Evolutionary conservation across 2,797 vertebrate species (phyloP), one percentile per base, ranked within the genome.

Genomic region (Pipistrellus nathusii): DNA sequence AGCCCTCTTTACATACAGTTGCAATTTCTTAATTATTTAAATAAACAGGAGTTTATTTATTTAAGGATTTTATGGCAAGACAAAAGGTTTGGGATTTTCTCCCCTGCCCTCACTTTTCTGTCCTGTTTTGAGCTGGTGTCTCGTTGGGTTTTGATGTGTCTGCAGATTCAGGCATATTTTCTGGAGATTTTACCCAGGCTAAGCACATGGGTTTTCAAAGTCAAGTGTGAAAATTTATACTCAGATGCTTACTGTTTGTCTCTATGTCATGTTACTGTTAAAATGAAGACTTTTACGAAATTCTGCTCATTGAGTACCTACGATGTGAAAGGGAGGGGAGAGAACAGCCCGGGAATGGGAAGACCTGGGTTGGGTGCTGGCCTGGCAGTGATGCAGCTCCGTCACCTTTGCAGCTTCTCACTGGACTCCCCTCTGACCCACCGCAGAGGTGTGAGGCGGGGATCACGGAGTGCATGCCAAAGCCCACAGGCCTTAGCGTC

Each of bases 1-100:
- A 92, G 92, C 88, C 88, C 80, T 97, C 85, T 94, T 96, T 96
- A 96, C 96, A 97, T 97, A 95, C 96, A 97, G 96, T 97, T 97
- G 88, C 94, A 96, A 92, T 97, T 96, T 93, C 95, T 94, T 96
- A 95, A 97, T 97, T 96, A 97, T 95, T 95, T 94, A 96, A 95
- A 85, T 96, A 97, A 96, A 93, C 0, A 9, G 73, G 88, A 95
- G 15, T 46, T 85, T 90, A 97, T 94, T 97, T 97, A 92, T 88
- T 95, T 95, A 95, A 88, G 82, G 35, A 30, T 85, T 97, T 96
- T 89, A 90, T 97, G 69, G 78, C 48, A 94, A 93, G 89, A 88
- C 78, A 88, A 82, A 94, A 92, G 38, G 11, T 76, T 90, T 76
- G 4, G 2, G 55, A 85, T 90, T 94, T 94, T 95, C 27, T 85